Evolutionary conservation across 2,113 vertebrate genomes (phyloP).

Genomic region (Zapornia atra): DNA sequence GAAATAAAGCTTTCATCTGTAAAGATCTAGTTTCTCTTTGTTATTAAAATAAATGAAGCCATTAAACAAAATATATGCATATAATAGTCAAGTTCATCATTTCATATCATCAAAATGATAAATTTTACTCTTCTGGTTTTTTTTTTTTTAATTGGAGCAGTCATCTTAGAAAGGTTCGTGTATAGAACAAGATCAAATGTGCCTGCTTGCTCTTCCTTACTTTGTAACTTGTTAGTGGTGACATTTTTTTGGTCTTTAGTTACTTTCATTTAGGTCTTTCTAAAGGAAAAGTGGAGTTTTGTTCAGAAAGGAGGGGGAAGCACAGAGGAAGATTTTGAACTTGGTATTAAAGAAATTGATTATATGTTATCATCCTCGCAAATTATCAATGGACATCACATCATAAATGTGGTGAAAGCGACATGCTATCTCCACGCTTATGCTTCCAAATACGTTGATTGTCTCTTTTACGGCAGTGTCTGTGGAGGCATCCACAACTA

Average conservation of each 20-base stretch:
- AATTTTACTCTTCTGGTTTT: slow-evolving; percentile 42
- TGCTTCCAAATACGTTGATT: slow-evolving; percentile 67
- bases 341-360: slow-evolving; percentile 20
- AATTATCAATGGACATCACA: slow-evolving; percentile 13
- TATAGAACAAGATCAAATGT: slow-evolving; percentile 49
- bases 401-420: slow-evolving; percentile 21
- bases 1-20: slow-evolving; percentile 78
- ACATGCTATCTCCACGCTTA: slow-evolving; percentile 30
- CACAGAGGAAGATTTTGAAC: background rate
- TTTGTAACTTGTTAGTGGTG: slow-evolving; percentile 41
- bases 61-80: slow-evolving; percentile 77
- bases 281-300: background rate
- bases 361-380: background rate
- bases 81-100: slow-evolving; percentile 64
- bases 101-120: slow-evolving; percentile 65
- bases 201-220: slow-evolving; percentile 34
- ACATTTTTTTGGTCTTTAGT: slow-evolving; percentile 23
- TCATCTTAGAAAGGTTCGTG: slow-evolving; percentile 28
- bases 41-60: slow-evolving; percentile 81
- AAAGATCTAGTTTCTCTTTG: slow-evolving; percentile 77
- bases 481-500: background rate
- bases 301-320: background rate
- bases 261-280: slow-evolving; percentile 19
- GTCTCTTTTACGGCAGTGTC: background rate
- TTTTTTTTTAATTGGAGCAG: slow-evolving; percentile 51